Conservation (phyloP, 2,113 vertebrate species). For the Rousettus leschenaultii region DNA sequence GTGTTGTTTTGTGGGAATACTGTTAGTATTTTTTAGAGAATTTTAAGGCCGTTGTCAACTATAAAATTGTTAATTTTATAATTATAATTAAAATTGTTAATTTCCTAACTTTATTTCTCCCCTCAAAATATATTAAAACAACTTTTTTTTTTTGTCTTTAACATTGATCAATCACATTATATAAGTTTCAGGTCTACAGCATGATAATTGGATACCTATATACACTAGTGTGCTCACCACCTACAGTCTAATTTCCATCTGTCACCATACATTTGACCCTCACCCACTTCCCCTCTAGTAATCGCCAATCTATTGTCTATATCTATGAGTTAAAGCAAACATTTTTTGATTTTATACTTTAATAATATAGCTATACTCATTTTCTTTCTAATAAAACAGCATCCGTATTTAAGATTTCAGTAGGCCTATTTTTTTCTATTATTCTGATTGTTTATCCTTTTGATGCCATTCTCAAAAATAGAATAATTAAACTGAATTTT, state of each 20-base stretch:
- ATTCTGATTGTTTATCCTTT: constrained; percentile 31
- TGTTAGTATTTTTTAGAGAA: not conserved
- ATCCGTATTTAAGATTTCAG: constrained; percentile 25
- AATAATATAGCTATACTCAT: not conserved
- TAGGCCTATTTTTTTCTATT: not conserved
- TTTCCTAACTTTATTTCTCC: not conserved
- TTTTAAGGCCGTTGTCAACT: not conserved
- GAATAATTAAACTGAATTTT: constrained; percentile 52
- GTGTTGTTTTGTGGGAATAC: not conserved
- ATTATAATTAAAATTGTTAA: too few species aligned
- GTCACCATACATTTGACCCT: not conserved
- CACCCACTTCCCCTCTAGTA: not conserved
- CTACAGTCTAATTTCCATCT: not conserved
- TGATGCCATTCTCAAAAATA: not conserved
- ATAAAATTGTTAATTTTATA: not conserved
- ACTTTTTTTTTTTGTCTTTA: not conserved
- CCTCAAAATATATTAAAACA: not conserved
- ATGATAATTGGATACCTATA: not conserved
- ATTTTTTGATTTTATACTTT: not conserved
- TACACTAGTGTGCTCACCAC: not conserved
- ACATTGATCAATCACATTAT: not conserved
- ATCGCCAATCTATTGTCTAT: not conserved
- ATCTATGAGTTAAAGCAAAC: not conserved
- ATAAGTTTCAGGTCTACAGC: not conserved
- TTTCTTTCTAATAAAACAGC: constrained; percentile 14